Evolutionary conservation across 2,888 invertebrate genomes (phyloP), one percentile per base, ranked within the genome.

Genomic region (Lochmaea capreae): DNA sequence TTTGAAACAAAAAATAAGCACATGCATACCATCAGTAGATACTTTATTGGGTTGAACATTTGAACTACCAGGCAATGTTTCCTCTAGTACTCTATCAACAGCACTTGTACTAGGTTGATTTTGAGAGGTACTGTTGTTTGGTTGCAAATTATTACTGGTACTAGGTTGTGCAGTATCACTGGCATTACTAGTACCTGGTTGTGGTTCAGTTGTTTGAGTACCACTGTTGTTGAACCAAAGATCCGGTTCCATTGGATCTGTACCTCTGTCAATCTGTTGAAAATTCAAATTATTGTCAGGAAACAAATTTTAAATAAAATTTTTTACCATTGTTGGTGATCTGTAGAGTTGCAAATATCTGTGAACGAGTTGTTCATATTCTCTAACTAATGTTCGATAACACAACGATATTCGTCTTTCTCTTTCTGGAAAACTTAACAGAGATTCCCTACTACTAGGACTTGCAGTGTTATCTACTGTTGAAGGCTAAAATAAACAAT

Each of bases 201-300:
- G 67, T 8, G 87, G 86, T 2, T 87, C 88, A 0, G 88, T 85
- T 3, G 87, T 85, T 33, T 88, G 88, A 68, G 88, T 88, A 62
- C 16, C 89, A 65, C 83, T 82, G 22, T 69, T 79, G 61, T 79
- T 78, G 52, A 79, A 80, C 49, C 81, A 83, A 14, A 84, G 82
- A 73, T 91, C 90, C 0, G 89, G 87, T 82, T 92, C 92, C 92
- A 92, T 92, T 0, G 92, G 92, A 83, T 93, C 92, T 0, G 93
- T 92, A 5, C 92, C 92, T 70, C 92, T 90, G 82, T 93, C 92
- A 79, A 90, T 92, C 92, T 92, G 83, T 43, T 84, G 83, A 79
- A 8, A 52, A 57, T 14, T 14, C n/a, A 14, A 49, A 49, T 2
- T 71, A 33, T 70, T 67, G 33, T 8, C 26, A 14, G 46, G 14